A percentile compares a stretch with the other conserved stretches of the same genome.
Conservation (phyloP, 1,140 invertebrate genomes). For the Pogonomyrmex californicus region DNA sequence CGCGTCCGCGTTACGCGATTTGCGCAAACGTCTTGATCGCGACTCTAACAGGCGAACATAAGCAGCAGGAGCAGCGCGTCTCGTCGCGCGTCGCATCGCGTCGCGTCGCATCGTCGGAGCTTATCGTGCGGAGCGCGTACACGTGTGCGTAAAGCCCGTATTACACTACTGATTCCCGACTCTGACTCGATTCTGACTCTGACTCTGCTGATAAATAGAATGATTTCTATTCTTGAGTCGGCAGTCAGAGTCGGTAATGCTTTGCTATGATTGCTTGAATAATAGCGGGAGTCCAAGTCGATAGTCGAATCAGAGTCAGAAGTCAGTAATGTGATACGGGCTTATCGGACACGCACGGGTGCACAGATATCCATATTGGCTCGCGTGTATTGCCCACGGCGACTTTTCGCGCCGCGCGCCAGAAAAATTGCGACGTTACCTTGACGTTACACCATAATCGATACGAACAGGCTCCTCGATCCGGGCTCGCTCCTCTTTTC, state of each 20-base stretch:
- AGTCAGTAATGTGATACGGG: too few species aligned
- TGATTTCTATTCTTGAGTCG: too few species aligned
- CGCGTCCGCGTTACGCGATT: conserved; percentile 73
- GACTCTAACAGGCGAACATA: conserved; percentile 75
- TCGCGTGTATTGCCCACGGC: conserved; percentile 29
- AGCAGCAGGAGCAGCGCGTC: conserved; percentile 27
- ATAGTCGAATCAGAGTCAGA: too few species aligned
- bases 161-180: too few species aligned
- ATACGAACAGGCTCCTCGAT: conserved; percentile 12
- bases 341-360: conserved; percentile 49
- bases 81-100: neutral
- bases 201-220: too few species aligned
- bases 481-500: neutral
- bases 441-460: conserved; percentile 39
- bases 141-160: conserved; percentile 33
- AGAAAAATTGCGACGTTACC: neutral
- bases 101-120: conserved; percentile 27
- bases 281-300: too few species aligned
- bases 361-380: neutral
- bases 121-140: conserved; percentile 36
- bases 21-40: conserved; percentile 81
- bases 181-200: too few species aligned
- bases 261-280: too few species aligned
- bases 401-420: conserved; percentile 10
- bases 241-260: too few species aligned